These are phyloP conservation scores for Unio delphinus DNA, from an alignment of 2,888 invertebrate genomes.

Conservation along the genomic window DNA sequence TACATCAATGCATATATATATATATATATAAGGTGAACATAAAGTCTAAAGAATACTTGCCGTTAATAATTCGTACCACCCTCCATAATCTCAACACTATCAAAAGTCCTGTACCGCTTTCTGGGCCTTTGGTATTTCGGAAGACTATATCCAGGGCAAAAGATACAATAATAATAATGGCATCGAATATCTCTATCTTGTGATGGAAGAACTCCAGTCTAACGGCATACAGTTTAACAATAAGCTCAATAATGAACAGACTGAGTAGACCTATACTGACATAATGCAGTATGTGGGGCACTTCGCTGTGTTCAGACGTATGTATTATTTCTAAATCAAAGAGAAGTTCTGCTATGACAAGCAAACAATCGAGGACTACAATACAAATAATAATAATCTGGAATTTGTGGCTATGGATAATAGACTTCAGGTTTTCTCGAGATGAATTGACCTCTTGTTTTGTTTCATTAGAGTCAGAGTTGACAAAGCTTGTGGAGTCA, in stretches of 20 bases:
- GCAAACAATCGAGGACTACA: slow-evolving; percentile 70
- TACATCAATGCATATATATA: too few species aligned
- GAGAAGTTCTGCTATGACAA: slow-evolving; percentile 71
- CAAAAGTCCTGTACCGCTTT: slow-evolving; percentile 68
- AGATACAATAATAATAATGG: slow-evolving; percentile 69
- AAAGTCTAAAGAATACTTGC: slow-evolving; percentile 46
- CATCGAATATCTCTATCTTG: slow-evolving; percentile 72
- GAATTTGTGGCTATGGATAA: slow-evolving; percentile 64
- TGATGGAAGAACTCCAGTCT: slow-evolving; percentile 68
- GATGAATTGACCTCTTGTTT: slow-evolving; percentile 46
- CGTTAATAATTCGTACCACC: slow-evolving; percentile 72
- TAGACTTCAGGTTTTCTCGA: slow-evolving; percentile 48
- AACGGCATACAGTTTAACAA: slow-evolving; percentile 67
- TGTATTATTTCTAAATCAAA: slow-evolving; percentile 68
- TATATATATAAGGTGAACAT: too few species aligned
- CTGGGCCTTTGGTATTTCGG: slow-evolving; percentile 60
- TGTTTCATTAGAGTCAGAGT: slow-evolving; percentile 63
- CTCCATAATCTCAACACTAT: slow-evolving; percentile 72
- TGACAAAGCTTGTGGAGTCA: slow-evolving; percentile 62
- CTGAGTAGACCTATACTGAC: slow-evolving; percentile 67
- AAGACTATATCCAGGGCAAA: slow-evolving; percentile 71
- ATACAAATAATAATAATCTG: slow-evolving; percentile 69
- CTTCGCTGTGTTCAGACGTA: slow-evolving; percentile 33
- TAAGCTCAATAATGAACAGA: slow-evolving; percentile 69
- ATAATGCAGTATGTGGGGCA: slow-evolving; percentile 67